Percentiles rank a stretch among this genome's conserved stretches.
Evolutionary conservation across 2,113 vertebrate species (phyloP).

Genomic region (Raja brachyura): DNA sequence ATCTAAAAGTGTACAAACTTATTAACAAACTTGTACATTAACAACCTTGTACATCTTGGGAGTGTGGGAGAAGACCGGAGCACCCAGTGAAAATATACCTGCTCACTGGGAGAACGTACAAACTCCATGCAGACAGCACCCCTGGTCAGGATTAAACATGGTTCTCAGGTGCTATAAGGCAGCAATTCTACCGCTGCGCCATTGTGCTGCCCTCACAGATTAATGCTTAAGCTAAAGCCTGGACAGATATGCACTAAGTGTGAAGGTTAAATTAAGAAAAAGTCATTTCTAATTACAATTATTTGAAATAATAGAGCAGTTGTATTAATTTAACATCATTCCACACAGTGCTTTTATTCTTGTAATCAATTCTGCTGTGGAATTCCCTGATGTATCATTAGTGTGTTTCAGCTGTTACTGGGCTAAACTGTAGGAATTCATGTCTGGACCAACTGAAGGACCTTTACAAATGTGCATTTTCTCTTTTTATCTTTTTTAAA

Average conservation of each 20-base stretch:
- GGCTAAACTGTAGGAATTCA: background rate
- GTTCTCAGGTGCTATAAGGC: too few relatives aligned
- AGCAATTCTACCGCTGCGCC: too few relatives aligned
- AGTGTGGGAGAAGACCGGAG: too few relatives aligned
- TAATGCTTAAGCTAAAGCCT: background rate
- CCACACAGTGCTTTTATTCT: background rate
- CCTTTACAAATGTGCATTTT: background rate
- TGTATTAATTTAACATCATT: background rate
- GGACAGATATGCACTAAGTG: background rate
- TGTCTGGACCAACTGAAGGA: background rate
- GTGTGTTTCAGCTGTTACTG: background rate
- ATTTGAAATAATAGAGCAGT: background rate
- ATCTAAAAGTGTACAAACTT: too few relatives aligned
- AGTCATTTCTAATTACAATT: background rate
- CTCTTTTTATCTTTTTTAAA: too few relatives aligned
- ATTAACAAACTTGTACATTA: too few relatives aligned
- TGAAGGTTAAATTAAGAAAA: slow-evolving; percentile 2
- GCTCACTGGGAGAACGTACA: too few relatives aligned
- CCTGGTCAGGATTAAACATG: too few relatives aligned
- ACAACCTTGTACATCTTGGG: too few relatives aligned
- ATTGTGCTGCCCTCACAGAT: background rate
- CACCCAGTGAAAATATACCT: too few relatives aligned
- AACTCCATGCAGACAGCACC: too few relatives aligned
- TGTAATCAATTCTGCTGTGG: background rate
- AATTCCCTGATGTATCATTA: background rate